phyloP scores from a whole-genome alignment of 2,888 invertebrate species.

The Eustalomyia histrio region DNA sequence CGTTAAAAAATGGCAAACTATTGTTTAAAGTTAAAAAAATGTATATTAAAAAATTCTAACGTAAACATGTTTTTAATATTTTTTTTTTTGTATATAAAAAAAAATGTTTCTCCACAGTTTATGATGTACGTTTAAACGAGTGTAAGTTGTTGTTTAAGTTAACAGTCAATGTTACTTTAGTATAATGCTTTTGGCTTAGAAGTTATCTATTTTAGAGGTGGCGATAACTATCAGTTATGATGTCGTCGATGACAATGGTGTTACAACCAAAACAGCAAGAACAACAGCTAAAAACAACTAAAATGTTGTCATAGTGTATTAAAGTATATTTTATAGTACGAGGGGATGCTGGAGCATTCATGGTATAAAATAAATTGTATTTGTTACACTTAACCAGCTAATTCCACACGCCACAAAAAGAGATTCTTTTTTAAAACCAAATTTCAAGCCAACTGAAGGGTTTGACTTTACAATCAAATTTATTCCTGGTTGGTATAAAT shows the following conservation, averaged over 20 bases:
- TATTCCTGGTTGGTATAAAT: too few species aligned
- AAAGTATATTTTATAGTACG: constrained; percentile 31
- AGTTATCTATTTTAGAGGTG: constrained; percentile 57
- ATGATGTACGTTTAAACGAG: constrained; percentile 33
- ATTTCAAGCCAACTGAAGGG: too few species aligned
- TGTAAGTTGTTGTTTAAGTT: constrained; percentile 19
- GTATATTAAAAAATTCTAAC: not conserved
- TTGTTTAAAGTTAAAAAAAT: constrained; percentile 36
- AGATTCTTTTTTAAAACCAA: too few species aligned
- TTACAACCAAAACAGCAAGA: constrained; percentile 57
- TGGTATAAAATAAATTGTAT: not conserved
- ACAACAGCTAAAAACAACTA: constrained; percentile 30
- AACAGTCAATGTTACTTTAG: not conserved
- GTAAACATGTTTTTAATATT: constrained; percentile 57
- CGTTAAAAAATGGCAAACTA: constrained; percentile 38
- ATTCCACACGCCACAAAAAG: too few species aligned
- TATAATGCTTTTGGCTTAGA: constrained; percentile 32
- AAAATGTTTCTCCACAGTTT: constrained; percentile 36
- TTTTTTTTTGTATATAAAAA: constrained; percentile 18
- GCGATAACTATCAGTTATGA: constrained; percentile 66
- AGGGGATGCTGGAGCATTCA: constrained; percentile 3
- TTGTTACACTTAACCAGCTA: too few species aligned
- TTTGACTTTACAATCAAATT: too few species aligned
- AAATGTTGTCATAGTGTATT: constrained; percentile 36
- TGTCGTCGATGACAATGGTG: constrained; percentile 64